Base-by-base conservation (phyloP, 2,113 vertebrate genomes). In the Capra hircus region DNA sequence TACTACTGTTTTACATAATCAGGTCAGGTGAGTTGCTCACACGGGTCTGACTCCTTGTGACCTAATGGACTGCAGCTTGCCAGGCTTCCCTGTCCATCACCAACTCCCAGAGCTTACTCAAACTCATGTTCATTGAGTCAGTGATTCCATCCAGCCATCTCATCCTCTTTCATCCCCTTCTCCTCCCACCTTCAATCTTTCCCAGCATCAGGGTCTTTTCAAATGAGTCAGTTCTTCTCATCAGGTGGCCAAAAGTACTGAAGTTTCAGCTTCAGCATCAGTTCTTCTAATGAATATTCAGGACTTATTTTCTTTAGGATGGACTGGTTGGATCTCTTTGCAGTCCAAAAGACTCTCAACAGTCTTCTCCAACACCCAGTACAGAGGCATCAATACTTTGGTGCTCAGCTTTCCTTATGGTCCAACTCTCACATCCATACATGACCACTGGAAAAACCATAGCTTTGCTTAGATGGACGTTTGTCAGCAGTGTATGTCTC, bases 21-120 rank as follows among this genome's bases (percentile, higher is more conserved):
- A 36, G 64, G 4, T 67, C 17, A 36, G 33, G 64, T 67, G 16
- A n/a, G 33, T 67, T 1, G 4, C 33, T 67, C 0, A n/a, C 0
- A 0, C 1, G 1, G n/a, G 17, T 67, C 33, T 0, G 8, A 67
- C 64, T 64, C 62, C 19, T 67, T 36, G 64, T 36, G 33, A 67
- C 4, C 64, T 67, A 67, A 67, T 67, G 33, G 33, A 21, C 64
- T 21, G 8, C 17, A 21, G 64, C 64, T 67, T 67, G 17, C 64
- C 33, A 36, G 33, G 9, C 17, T 67, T 67, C 64, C 64, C 64
- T 67, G 64, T 67, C n/a, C 64, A 71, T 71, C 64, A 71, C 64
- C n/a, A 36, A 21, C 9, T 71, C 64, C n/a, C 4, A 0, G n/a
- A 11, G n/a, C 17, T 71, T 71, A 36, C n/a, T 71, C n/a, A 71